phyloP scores from a whole-genome alignment of 2,113 vertebrate species.

The Grammomys surdaster region DNA sequence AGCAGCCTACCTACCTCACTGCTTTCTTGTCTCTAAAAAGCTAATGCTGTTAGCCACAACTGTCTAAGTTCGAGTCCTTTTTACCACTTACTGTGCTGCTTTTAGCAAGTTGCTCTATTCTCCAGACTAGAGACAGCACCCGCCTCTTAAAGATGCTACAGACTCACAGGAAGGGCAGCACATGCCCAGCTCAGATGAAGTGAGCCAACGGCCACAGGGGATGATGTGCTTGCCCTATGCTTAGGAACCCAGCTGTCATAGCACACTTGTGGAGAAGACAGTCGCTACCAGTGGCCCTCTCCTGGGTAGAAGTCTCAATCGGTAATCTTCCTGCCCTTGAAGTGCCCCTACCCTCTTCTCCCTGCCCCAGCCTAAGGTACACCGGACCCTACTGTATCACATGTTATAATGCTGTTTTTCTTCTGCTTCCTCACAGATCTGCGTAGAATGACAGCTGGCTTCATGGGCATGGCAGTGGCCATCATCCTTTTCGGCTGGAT shows the following conservation, averaged over 20 bases:
- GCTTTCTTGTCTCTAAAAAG: neutral
- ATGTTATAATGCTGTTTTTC: neutral
- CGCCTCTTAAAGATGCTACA: neutral
- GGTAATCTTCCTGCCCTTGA: neutral
- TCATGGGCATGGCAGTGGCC: constrained; percentile 99
- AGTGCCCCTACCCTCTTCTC: accelerated
- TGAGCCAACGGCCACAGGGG: accelerated
- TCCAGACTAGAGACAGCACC: neutral
- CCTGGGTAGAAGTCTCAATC: neutral
- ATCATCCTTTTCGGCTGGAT: constrained; percentile 99
- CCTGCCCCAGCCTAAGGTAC: accelerated
- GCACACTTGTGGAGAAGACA: neutral
- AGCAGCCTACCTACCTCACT: neutral
- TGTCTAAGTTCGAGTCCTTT: neutral
- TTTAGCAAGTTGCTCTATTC: neutral
- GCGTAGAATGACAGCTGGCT: constrained; percentile 98
- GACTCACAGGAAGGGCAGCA: neutral
- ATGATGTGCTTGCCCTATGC: neutral
- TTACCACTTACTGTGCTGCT: neutral
- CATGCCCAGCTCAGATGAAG: neutral
- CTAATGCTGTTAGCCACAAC: neutral
- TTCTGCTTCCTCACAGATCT: constrained; percentile 89
- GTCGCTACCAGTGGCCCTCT: accelerated
- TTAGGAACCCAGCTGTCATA: neutral
- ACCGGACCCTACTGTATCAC: neutral